Evolutionary conservation across 2,888 invertebrate genomes (phyloP).

Genomic region (Lomographa bimaculata): DNA sequence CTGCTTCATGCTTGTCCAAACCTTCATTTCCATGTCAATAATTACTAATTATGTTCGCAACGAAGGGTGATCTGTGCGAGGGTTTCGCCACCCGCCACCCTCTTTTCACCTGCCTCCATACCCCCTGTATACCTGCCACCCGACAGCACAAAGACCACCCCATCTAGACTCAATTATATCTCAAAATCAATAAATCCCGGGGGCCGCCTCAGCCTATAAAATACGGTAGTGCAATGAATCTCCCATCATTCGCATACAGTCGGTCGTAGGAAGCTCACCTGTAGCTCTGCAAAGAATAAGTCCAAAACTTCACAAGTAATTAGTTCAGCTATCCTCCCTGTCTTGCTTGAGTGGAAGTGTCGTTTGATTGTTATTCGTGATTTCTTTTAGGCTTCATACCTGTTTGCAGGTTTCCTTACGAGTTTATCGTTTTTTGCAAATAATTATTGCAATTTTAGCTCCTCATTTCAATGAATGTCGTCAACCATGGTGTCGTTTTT

Average conservation of each 20-base stretch:
- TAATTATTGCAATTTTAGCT: too few relatives aligned
- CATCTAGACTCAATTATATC: constrained; percentile 4
- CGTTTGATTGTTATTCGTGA: too few relatives aligned
- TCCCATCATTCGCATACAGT: constrained; percentile 1
- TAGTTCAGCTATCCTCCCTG: too few relatives aligned
- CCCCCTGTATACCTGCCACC: too few relatives aligned
- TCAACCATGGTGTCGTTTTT: too few relatives aligned
- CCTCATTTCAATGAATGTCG: too few relatives aligned
- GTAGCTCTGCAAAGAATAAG: background rate
- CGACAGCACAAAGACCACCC: constrained; percentile 1
- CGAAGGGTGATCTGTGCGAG: constrained; percentile 1
- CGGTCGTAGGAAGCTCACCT: constrained; percentile 1
- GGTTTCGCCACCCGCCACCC: background rate
- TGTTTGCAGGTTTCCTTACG: too few relatives aligned
- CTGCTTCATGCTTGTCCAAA: background rate
- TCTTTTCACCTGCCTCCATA: constrained; percentile 2
- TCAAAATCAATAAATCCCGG: constrained; percentile 14
- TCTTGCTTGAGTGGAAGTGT: too few relatives aligned
- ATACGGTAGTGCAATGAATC: constrained; percentile 1
- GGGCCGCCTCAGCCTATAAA: constrained; percentile 4
- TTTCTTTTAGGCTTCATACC: too few relatives aligned
- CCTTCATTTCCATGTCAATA: constrained; percentile 2
- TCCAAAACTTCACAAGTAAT: too few relatives aligned
- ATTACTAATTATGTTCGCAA: background rate
- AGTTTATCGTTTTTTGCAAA: too few relatives aligned